phyloP scores from a whole-genome alignment of 2,888 invertebrate genomes.

The Lasioglossum leucozonium region DNA sequence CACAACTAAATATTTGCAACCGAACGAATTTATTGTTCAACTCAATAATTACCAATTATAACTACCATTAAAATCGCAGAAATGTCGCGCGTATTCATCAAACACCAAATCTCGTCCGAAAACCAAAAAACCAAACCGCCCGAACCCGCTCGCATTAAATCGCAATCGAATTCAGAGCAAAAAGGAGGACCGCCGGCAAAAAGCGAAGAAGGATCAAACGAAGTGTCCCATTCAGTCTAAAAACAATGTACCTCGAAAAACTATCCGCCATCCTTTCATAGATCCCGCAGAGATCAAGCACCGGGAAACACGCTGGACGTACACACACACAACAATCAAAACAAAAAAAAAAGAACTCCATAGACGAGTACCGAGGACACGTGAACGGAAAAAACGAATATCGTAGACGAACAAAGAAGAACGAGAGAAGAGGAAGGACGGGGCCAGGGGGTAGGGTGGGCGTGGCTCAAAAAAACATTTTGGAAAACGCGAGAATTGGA shows the following conservation, averaged over 20 bases:
- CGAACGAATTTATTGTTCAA: background rate
- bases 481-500: conserved; percentile 44
- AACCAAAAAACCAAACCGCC: background rate
- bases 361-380: background rate
- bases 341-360: background rate
- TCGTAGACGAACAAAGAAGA: background rate
- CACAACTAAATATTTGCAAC: background rate
- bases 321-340: background rate
- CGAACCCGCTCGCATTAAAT: background rate
- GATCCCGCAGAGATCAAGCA: conserved; percentile 1
- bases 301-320: background rate
- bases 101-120: background rate
- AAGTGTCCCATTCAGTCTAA: background rate
- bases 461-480: conserved; percentile 21
- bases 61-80: background rate
- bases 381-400: background rate
- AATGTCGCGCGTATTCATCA: background rate
- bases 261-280: background rate
- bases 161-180: background rate
- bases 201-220: background rate
- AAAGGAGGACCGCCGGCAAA: background rate
- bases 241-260: background rate
- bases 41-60: background rate
- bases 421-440: background rate
- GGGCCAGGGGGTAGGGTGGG: background rate